These are phyloP conservation scores for Spinibarbus caldwelli DNA, from an alignment of 2,797 vertebrate genomes.

Conservation along the genomic window DNA sequence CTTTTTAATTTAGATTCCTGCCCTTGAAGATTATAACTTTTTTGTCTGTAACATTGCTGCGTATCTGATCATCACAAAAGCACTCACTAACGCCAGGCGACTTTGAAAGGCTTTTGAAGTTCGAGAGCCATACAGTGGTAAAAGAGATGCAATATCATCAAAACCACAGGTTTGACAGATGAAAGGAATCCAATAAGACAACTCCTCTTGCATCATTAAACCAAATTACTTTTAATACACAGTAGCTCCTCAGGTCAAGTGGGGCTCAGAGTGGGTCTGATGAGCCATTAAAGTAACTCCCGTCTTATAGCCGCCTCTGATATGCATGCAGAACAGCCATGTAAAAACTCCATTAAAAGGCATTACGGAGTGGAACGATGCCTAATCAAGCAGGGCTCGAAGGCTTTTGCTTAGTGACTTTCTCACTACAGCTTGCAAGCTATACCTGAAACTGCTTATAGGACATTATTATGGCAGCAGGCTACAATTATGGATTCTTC, in stretches of 20 bases:
- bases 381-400: conserved; percentile 77
- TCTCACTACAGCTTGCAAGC: conserved; percentile 26
- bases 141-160: conserved; percentile 38
- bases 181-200: conserved; percentile 55
- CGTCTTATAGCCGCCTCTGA: conserved; percentile 76
- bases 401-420: conserved; percentile 61
- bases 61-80: conserved; percentile 7
- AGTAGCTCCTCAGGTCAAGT: conserved; percentile 80
- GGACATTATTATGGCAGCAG: conserved; percentile 20
- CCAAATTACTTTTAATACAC: conserved; percentile 77
- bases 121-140: conserved; percentile 3
- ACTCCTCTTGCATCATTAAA: conserved; percentile 65
- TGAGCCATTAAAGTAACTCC: conserved; percentile 73
- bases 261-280: conserved; percentile 76
- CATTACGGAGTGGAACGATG: conserved; percentile 72
- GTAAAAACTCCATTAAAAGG: conserved; percentile 81
- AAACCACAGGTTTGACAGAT: conserved; percentile 50
- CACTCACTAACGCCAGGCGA: conserved; percentile 15
- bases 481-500: conserved; percentile 38
- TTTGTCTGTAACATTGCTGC: neutral
- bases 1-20: conserved; percentile 1
- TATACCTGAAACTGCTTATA: conserved; percentile 50
- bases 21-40: conserved; percentile 1
- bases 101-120: conserved; percentile 20
- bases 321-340: conserved; percentile 69